Evolutionary conservation across 2,113 vertebrate species (phyloP), one percentile per base, ranked within the genome.

Genomic region (Leptodactylus fuscus): DNA sequence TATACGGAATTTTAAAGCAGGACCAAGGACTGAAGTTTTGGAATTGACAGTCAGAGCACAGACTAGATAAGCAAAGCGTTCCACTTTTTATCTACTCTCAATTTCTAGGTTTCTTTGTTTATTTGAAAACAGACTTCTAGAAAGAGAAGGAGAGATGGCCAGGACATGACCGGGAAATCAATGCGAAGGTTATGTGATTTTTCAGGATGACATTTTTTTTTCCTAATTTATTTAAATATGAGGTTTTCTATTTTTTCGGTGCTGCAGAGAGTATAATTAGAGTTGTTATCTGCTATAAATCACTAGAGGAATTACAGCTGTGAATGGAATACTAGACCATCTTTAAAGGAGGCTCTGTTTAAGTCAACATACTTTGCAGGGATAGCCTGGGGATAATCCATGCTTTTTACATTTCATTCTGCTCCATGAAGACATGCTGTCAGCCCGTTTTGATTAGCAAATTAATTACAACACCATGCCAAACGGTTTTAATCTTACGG

Each of bases 381-480:
- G 67, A 86, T 86, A 51, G 76, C 84, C 84, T 86, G 84, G 84
- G 77, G 84, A 86, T 86, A 86, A 86, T 73, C 76, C 76, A 46
- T 73, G 65, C 65, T 71, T 81, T 80, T 58, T 78, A 86, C 65
- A 81, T 73, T 81, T 58, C 53, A 71, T 73, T 48, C 67, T 36
- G 67, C 67, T 81, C 67, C 77, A 70, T 80, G 53, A 86, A 86
- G 84, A 53, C 84, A 81, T 48, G 84, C 67, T 73, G 84, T 86
- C 84, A 86, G 84, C 84, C 67, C 36, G 76, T 86, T 86, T 86
- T 86, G 84, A 86, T 86, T 86, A 86, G 77, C 84, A 86, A 81
- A 78, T 86, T 86, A 86, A 86, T 86, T 86, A 86, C 84, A 86
- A 80, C 65, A 60, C 49, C 81, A 86, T 62, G 81, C 49, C 36